These are phyloP conservation scores for Megaleporinus macrocephalus DNA, from an alignment of 2,113 vertebrate genomes.

Conservation along the genomic window DNA sequence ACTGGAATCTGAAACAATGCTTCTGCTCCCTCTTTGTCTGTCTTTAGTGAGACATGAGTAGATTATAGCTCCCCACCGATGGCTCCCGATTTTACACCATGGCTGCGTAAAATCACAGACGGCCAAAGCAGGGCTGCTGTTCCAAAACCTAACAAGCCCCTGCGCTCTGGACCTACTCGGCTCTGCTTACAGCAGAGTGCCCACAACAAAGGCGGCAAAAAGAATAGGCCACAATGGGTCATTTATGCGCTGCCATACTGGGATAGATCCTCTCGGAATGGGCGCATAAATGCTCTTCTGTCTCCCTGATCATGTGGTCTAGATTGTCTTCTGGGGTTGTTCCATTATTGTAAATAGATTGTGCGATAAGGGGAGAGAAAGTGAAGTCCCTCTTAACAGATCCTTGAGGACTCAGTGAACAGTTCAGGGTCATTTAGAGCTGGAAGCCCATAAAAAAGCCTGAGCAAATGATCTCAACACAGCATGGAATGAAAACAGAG, in stretches of 20 bases:
- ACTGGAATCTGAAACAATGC: slow-evolving; percentile 58
- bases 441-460: slow-evolving; percentile 61
- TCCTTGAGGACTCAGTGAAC: slow-evolving; percentile 63
- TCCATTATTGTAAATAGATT: slow-evolving; percentile 59
- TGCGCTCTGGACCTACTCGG: slow-evolving; percentile 61
- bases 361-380: slow-evolving; percentile 62
- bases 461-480: slow-evolving; percentile 62
- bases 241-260: slow-evolving; percentile 66
- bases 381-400: slow-evolving; percentile 62
- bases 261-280: slow-evolving; percentile 48
- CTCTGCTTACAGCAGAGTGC: slow-evolving; percentile 60
- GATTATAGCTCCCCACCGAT: slow-evolving; percentile 58
- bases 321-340: slow-evolving; percentile 56
- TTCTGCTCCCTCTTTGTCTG: slow-evolving; percentile 7
- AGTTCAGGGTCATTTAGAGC: slow-evolving; percentile 69
- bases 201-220: slow-evolving; percentile 56
- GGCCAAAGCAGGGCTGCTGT: slow-evolving; percentile 61
- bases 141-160: slow-evolving; percentile 61
- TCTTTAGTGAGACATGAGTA: slow-evolving; percentile 62
- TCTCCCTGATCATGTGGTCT: slow-evolving; percentile 62
- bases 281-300: slow-evolving; percentile 58
- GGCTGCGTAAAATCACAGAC: slow-evolving; percentile 61
- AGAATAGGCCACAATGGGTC: slow-evolving; percentile 66
- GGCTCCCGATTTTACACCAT: slow-evolving; percentile 58
- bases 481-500: slow-evolving; percentile 43